Evolutionary conservation across 2,113 vertebrate species (phyloP), one percentile per base, ranked within the genome.

Genomic region (Oenanthe oenanthe): DNA sequence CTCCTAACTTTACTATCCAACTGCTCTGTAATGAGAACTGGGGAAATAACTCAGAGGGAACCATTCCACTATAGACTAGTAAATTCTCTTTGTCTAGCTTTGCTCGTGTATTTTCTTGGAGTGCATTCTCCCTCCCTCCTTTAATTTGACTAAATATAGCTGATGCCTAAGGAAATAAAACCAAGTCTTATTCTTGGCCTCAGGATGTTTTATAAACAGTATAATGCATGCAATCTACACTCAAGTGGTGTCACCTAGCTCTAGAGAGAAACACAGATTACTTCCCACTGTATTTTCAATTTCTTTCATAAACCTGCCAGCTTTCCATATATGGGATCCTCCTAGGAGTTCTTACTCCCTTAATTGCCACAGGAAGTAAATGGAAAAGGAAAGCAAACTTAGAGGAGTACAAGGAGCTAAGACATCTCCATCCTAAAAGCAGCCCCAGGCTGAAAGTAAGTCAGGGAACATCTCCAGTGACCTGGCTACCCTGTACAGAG

Each of bases 31-130:
- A 91, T 47, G 54, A 95, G 81, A 91, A 78, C 70, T 43, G 77
- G 43, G 81, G 71, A 96, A 89, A 77, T 93, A 95, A 94, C 78
- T 97, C 89, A 54, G 73, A 88, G 45, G 42, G 68, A 93, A 94
- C 32, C 73, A 82, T 66, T 82, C 77, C 74, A 89, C 89, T 32
- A 34, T 31, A 63, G 91, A 79, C 85, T 36, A 89, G 74, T 92
- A 93, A 89, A 89, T 96, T 92, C 73, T 91, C 70, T 84, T 72
- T 75, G 79, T 84, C 38, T 72, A 83, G 51, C 24, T 21, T 17
- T 20, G 45, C 34, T 92, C 26, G 32, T 38, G n/a, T 75, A 56
- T 89, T 91, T 92, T 87, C 77, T 87, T 75, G n/a, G 28, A 78
- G 4, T 31, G 28, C 28, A 19, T 40, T 81, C 20, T 20, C 22